Evolutionary conservation across 2,797 vertebrate species (phyloP).

Genomic region (Parambassis ranga): DNA sequence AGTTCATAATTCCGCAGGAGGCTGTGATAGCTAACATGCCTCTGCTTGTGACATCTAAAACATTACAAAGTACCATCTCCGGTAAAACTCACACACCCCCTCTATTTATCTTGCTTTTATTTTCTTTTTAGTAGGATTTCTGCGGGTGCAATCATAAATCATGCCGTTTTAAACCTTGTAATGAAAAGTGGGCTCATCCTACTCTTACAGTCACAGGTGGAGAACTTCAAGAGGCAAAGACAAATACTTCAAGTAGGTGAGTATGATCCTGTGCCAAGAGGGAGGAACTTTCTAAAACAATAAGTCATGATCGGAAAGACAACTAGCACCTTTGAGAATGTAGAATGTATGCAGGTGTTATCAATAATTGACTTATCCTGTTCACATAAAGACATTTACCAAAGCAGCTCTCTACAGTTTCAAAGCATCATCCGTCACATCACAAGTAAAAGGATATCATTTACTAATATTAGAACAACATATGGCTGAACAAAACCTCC

Average conservation of each 20-base stretch:
- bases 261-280: slow-evolving; percentile 59
- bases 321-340: slow-evolving; percentile 29
- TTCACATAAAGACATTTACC: neutral
- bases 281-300: slow-evolving; percentile 51
- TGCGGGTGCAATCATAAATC: slow-evolving; percentile 46
- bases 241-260: slow-evolving; percentile 54
- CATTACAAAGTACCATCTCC: slow-evolving; percentile 39
- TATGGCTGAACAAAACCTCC: slow-evolving; percentile 27
- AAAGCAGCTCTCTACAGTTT: slow-evolving; percentile 1
- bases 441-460: slow-evolving; percentile 2
- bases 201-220: slow-evolving; percentile 50
- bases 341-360: neutral
- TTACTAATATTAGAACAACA: slow-evolving; percentile 11
- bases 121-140: neutral
- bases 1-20: slow-evolving; percentile 70
- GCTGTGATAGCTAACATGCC: slow-evolving; percentile 69
- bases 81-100: slow-evolving; percentile 48
- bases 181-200: slow-evolving; percentile 38
- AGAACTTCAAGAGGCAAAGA: slow-evolving; percentile 54
- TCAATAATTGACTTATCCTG: neutral
- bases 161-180: slow-evolving; percentile 40
- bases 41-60: slow-evolving; percentile 73
- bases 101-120: slow-evolving; percentile 13
- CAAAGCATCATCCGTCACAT: slow-evolving; percentile 5
- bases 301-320: slow-evolving; percentile 55